A percentile compares a stretch with the other conserved stretches of the same genome.
phyloP scores from a whole-genome alignment of 2,113 vertebrate species.

The Guaruba guarouba region DNA sequence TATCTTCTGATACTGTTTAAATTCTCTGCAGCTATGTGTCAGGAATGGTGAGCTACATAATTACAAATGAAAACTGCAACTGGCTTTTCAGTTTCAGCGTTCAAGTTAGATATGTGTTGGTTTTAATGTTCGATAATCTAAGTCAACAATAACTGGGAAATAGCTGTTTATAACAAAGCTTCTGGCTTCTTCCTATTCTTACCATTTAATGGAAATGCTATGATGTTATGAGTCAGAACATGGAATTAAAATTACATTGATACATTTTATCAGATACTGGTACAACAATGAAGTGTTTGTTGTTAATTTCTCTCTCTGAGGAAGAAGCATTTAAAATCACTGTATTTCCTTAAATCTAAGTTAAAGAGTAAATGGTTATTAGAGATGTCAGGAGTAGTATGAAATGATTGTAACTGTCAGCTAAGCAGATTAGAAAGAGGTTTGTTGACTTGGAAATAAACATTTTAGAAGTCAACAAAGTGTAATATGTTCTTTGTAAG shows the following conservation, averaged over 20 bases:
- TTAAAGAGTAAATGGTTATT: neutral
- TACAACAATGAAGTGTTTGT: neutral
- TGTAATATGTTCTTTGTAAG: neutral
- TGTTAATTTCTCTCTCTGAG: neutral
- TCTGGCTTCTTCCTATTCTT: neutral
- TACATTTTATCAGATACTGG: neutral
- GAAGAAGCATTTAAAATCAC: neutral
- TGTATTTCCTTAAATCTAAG: neutral
- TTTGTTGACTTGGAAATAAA: neutral
- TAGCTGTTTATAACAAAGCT: neutral
- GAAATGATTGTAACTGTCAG: neutral
- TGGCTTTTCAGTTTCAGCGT: neutral
- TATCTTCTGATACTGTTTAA: neutral
- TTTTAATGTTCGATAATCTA: neutral
- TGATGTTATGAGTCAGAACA: neutral
- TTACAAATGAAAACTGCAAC: neutral
- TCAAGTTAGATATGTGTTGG: neutral
- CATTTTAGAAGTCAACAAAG: conserved; percentile 30
- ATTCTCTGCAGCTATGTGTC: neutral
- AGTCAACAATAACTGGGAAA: neutral
- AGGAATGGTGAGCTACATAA: neutral
- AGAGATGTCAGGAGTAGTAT: neutral
- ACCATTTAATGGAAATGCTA: neutral
- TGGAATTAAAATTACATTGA: neutral
- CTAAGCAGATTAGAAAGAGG: neutral